phyloP scores from a whole-genome alignment of 35 echinoderm and acorn worm genomes.

The Stichopus chloronotus region DNA sequence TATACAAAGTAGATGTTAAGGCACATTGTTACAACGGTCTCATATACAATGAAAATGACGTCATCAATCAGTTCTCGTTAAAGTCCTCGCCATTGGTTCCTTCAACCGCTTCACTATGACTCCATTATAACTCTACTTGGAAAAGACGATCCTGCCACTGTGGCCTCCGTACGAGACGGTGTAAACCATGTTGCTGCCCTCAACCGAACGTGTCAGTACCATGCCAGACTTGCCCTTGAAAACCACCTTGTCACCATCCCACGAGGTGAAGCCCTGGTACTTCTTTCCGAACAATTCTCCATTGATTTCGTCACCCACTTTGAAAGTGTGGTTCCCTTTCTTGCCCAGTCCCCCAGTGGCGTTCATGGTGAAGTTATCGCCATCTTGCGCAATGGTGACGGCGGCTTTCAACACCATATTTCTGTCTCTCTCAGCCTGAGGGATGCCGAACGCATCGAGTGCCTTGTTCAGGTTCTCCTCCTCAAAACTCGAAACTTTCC shows the following conservation, averaged over 20 bases:
- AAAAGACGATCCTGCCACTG: slow-evolving; percentile 11
- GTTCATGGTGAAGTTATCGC: slow-evolving; percentile 74
- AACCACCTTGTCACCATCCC: slow-evolving; percentile 62
- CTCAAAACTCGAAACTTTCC: slow-evolving; percentile 28
- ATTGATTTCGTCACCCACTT: slow-evolving; percentile 9
- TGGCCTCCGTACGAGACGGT: slow-evolving; percentile 28
- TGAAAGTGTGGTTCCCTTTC: slow-evolving; percentile 29
- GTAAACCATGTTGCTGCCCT: slow-evolving; percentile 55
- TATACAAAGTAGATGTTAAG: no score
- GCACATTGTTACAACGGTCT: no score
- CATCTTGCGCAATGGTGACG: slow-evolving; percentile 66
- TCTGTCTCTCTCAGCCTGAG: background rate
- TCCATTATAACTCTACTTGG: background rate
- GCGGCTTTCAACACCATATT: slow-evolving; percentile 12
- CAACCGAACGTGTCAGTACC: slow-evolving; percentile 42
- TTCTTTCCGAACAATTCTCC: slow-evolving; percentile 37
- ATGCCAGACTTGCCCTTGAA: slow-evolving; percentile 58
- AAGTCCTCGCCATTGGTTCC: background rate
- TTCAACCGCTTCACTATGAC: background rate
- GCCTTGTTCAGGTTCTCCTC: background rate
- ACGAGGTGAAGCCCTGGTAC: slow-evolving; percentile 42
- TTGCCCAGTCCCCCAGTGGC: slow-evolving; percentile 61
- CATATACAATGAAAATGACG: background rate
- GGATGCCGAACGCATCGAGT: slow-evolving; percentile 23
- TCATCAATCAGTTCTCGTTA: background rate